A percentile compares a stretch with the other conserved stretches of the same genome.
Conservation (phyloP, 2,888 invertebrate species). For the Phytoseiulus persimilis region DNA sequence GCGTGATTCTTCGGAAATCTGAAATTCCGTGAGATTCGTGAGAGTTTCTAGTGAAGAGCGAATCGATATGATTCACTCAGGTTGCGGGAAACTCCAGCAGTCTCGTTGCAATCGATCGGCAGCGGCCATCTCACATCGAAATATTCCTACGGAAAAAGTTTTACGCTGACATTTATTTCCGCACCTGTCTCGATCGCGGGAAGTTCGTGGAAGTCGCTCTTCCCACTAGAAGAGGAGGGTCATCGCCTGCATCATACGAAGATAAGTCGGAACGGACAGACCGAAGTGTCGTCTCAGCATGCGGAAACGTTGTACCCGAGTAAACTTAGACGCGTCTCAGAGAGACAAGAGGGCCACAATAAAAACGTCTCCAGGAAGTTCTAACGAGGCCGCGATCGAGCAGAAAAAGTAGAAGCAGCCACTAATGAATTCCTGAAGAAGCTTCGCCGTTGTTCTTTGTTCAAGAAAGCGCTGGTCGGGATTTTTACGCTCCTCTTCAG, state of each 20-base stretch:
- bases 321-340: background rate
- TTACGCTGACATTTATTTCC: too few relatives aligned
- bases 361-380: slow-evolving; percentile 5
- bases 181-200: too few relatives aligned
- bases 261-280: background rate
- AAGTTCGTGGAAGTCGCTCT: too few relatives aligned
- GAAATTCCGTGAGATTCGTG: too few relatives aligned
- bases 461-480: background rate
- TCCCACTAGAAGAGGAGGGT: too few relatives aligned
- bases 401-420: background rate
- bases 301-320: background rate
- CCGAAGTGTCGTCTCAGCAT: background rate
- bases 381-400: slow-evolving; percentile 5
- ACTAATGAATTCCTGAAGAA: background rate
- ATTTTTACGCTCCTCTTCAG: slow-evolving; percentile 5
- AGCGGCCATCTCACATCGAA: too few relatives aligned
- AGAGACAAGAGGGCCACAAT: background rate
- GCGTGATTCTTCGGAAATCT: too few relatives aligned
- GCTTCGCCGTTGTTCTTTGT: background rate
- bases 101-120: too few relatives aligned
- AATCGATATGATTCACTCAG: too few relatives aligned
- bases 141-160: too few relatives aligned
- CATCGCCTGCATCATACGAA: background rate
- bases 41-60: too few relatives aligned
- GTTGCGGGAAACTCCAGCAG: too few relatives aligned